Percentiles rank a stretch among this genome's conserved stretches.
Evolutionary conservation across 2,113 vertebrate species (phyloP).

Genomic region (Ceyx margarethae): DNA sequence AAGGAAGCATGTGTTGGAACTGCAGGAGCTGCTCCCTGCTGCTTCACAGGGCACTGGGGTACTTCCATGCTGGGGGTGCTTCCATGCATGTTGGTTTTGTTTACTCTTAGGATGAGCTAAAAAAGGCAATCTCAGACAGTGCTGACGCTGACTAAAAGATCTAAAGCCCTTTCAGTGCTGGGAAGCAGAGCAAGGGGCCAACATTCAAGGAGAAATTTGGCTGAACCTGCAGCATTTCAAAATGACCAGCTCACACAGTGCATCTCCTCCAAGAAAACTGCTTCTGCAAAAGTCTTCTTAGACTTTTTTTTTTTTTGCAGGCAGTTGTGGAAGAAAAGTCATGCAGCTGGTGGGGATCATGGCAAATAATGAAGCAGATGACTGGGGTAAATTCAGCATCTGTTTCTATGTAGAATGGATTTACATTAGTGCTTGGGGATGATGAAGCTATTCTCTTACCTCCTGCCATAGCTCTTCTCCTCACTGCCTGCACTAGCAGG

Average conservation of each 20-base stretch:
- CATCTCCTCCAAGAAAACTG: not conserved
- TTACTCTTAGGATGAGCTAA: not conserved
- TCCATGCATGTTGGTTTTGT: not conserved
- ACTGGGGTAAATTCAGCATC: not conserved
- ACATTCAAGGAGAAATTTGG: not conserved
- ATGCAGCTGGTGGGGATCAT: not conserved
- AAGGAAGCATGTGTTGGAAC: accelerated
- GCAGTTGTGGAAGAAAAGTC: not conserved
- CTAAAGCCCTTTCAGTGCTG: not conserved
- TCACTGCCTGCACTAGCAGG: not conserved
- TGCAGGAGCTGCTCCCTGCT: not conserved
- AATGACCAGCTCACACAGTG: not conserved
- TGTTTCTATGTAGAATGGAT: not conserved
- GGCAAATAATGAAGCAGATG: not conserved
- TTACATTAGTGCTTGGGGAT: not conserved
- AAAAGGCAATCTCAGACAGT: accelerated
- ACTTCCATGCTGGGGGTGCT: not conserved
- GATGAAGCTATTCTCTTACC: not conserved
- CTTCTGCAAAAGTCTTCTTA: not conserved
- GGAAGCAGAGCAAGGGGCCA: not conserved
- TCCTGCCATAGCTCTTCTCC: not conserved
- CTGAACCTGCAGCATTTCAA: not conserved
- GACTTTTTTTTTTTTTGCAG: not conserved
- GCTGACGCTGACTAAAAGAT: not conserved
- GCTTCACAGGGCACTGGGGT: not conserved